Percentiles rank a stretch among this genome's conserved stretches.
phyloP scores from a whole-genome alignment of 2,888 invertebrate species.

The Drosophila anomalata region DNA sequence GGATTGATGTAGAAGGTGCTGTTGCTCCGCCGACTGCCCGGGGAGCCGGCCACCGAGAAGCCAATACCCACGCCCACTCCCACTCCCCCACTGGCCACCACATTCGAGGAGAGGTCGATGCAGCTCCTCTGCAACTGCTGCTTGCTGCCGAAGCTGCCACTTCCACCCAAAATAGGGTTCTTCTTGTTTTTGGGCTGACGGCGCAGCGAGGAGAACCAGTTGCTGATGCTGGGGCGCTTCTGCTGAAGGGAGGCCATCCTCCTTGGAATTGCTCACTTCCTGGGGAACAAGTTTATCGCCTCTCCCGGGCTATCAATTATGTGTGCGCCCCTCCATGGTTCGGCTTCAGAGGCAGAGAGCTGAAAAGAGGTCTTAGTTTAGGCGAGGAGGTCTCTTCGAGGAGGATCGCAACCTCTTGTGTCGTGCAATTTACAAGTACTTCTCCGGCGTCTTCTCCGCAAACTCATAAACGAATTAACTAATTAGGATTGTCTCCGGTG shows the following conservation, averaged over 20 bases:
- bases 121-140: conserved; percentile 83
- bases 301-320: conserved; percentile 48
- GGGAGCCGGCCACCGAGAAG: conserved; percentile 11
- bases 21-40: conserved; percentile 55
- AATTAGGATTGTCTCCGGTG: conserved; percentile 45
- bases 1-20: conserved; percentile 81
- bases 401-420: conserved; percentile 9
- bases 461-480: conserved; percentile 65
- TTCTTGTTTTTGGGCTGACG: conserved; percentile 85
- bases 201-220: conserved; percentile 92
- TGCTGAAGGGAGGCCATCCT: conserved; percentile 84
- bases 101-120: conserved; percentile 76
- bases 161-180: conserved; percentile 54
- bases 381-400: neutral
- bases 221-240: conserved; percentile 89
- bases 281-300: conserved; percentile 24
- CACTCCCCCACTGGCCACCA: neutral
- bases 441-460: conserved; percentile 23
- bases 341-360: conserved; percentile 11
- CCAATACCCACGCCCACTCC: conserved; percentile 15
- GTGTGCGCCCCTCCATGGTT: conserved; percentile 56
- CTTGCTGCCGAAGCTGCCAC: conserved; percentile 72
- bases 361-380: conserved; percentile 55
- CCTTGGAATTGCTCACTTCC: conserved; percentile 51
- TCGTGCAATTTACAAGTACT: conserved; percentile 71